Percentiles rank a stretch among this genome's conserved stretches.
Conservation (phyloP, 1,140 invertebrate genomes). For the Drosophila repletoides region DNA sequence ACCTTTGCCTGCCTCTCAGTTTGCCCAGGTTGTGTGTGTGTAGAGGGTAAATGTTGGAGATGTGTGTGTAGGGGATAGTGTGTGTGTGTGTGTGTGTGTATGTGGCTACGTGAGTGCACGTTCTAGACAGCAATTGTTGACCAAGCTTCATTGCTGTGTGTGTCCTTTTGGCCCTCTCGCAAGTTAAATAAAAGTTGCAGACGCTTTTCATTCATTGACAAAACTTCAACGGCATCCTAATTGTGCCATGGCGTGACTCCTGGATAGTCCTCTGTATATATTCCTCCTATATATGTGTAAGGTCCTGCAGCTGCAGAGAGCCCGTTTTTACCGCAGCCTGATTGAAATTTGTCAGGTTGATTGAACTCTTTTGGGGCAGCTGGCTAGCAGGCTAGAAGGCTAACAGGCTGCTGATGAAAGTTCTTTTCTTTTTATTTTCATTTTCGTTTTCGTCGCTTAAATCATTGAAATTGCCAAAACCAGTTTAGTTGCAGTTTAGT, state of each 20-base stretch:
- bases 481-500: slow-evolving; percentile 36
- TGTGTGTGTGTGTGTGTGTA: background rate
- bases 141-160: slow-evolving; percentile 33
- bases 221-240: slow-evolving; percentile 71
- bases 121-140: slow-evolving; percentile 59
- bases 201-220: slow-evolving; percentile 74
- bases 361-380: slow-evolving; percentile 56
- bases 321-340: slow-evolving; percentile 58
- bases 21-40: background rate
- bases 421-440: slow-evolving; percentile 6
- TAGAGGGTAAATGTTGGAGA: no score
- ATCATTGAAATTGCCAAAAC: slow-evolving; percentile 51
- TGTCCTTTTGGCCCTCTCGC: slow-evolving; percentile 23
- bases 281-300: background rate
- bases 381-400: no score
- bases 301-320: slow-evolving; percentile 1
- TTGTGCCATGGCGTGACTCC: slow-evolving; percentile 67
- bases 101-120: slow-evolving; percentile 55
- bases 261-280: background rate
- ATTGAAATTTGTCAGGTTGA: slow-evolving; percentile 72
- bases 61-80: slow-evolving; percentile 8
- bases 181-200: slow-evolving; percentile 74
- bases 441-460: slow-evolving; percentile 22
- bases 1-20: slow-evolving; percentile 10
- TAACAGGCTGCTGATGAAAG: slow-evolving; percentile 22